A percentile compares a stretch with the other conserved stretches of the same genome.
Conservation (phyloP, 2,888 invertebrate species). For the Ellobium chinense region DNA sequence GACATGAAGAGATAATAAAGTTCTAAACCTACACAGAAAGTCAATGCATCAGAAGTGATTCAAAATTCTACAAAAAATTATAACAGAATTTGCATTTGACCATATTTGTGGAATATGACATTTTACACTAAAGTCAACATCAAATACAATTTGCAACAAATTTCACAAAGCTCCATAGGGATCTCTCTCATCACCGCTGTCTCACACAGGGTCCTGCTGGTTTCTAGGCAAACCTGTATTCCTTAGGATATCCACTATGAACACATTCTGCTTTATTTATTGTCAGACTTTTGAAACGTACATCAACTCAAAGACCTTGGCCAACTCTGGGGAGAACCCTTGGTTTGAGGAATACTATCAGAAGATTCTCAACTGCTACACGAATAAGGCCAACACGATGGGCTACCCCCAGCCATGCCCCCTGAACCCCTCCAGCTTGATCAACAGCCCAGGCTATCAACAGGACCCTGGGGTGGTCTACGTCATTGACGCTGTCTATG, state of each 20-base stretch:
- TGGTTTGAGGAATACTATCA: constrained; percentile 80
- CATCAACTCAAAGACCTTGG: constrained; percentile 63
- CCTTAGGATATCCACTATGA: background rate
- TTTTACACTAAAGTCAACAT: no score
- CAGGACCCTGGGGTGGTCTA: constrained; percentile 72
- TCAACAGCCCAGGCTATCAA: constrained; percentile 59
- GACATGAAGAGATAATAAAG: no score
- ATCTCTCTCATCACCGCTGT: no score
- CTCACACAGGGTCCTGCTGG: no score
- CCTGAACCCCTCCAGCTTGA: constrained; percentile 53
- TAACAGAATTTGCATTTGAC: no score
- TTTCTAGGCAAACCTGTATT: no score
- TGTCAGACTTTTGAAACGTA: constrained; percentile 65
- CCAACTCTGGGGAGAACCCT: constrained; percentile 76
- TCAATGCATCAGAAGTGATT: no score
- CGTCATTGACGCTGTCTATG: constrained; percentile 75
- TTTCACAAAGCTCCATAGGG: no score
- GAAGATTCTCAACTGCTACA: constrained; percentile 76
- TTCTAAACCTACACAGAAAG: no score
- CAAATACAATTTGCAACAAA: no score
- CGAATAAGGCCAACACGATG: constrained; percentile 55
- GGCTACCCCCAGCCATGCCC: constrained; percentile 57
- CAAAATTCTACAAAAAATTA: no score
- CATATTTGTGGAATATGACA: no score
- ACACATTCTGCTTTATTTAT: background rate